Evolutionary conservation across 2,113 vertebrate genomes (phyloP), one percentile per base, ranked within the genome.

Genomic region (Calonectris borealis): DNA sequence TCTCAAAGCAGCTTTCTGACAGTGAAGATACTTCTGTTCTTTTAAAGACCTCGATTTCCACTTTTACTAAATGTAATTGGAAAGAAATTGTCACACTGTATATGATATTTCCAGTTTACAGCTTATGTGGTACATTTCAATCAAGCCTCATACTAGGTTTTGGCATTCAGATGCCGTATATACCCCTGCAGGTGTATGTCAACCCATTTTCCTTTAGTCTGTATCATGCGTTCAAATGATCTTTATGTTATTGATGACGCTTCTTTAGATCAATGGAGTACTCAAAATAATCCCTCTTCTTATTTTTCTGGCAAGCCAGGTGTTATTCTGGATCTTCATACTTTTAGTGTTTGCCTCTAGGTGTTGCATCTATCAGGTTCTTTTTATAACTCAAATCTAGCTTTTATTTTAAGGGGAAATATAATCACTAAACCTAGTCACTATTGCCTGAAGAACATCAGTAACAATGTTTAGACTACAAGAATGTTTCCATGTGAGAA

Each of bases 201-300:
- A 89, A 55, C 58, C 66, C 70, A 69, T 83, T 96, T 92, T 87
- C 73, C 65, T 71, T 85, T 62, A 93, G 83, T 60, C 62, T 91
- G 20, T 62, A 66, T 31, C 24, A 34, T 15, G 18, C 19, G 4
- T 95, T 93, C 71, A 94, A 86, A 83, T 90, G 44, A 68, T 91
- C 54, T 90, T 94, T 77, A 44, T 83, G 36, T 93, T 91, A 96
- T 86, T 95, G 87, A 94, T 94, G 55, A 44, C 42, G 19, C 4
- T 90, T 80, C 62, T 91, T 96, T 62, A 85, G 70, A 73, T 73
- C 91, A 93, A 54, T 46, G 32, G 46, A 80, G 48, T 71, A 66
- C 84, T 91, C 60, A 91, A 73, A 95, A 83, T 77, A 95, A 96
- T 95, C 68, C 54, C 83, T 94, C 71, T 55, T 91, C 69, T 69